Evolutionary conservation across 2,113 vertebrate genomes (phyloP).

Genomic region (Mellivora capensis): DNA sequence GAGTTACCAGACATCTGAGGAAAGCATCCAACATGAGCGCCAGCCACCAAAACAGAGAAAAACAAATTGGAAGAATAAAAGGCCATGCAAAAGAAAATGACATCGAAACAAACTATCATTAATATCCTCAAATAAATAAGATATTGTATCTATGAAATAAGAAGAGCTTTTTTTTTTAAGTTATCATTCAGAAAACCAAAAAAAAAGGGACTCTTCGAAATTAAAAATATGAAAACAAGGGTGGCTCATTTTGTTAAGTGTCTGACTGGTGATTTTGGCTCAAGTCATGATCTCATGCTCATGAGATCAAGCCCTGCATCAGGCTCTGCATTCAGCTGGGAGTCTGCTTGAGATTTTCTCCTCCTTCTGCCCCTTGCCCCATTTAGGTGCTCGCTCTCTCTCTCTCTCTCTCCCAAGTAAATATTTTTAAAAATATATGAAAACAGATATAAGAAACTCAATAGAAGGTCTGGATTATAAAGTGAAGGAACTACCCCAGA

Average conservation of each 20-base stretch:
- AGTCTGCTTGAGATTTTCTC: neutral
- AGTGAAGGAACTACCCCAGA: neutral
- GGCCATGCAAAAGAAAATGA: neutral
- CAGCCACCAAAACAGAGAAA: neutral
- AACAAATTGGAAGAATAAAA: neutral
- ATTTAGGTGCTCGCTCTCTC: neutral
- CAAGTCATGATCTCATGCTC: neutral
- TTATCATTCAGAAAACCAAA: neutral
- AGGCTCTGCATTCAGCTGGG: neutral
- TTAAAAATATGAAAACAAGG: constrained; percentile 12
- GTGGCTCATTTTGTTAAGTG: neutral
- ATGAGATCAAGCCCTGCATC: neutral
- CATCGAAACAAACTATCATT: neutral
- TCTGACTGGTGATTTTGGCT: neutral
- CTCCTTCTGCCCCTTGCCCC: neutral
- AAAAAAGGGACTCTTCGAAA: neutral
- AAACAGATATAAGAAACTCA: neutral
- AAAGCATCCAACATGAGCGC: neutral
- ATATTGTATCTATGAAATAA: neutral
- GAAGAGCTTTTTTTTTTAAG: neutral
- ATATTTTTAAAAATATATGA: neutral
- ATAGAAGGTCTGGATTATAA: neutral
- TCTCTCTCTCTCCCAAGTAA: neutral
- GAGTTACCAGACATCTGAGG: neutral
- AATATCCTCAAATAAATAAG: neutral